Evolutionary conservation across 2,797 vertebrate species (phyloP), one percentile per base, ranked within the genome.

Genomic region (Trachurus trachurus): DNA sequence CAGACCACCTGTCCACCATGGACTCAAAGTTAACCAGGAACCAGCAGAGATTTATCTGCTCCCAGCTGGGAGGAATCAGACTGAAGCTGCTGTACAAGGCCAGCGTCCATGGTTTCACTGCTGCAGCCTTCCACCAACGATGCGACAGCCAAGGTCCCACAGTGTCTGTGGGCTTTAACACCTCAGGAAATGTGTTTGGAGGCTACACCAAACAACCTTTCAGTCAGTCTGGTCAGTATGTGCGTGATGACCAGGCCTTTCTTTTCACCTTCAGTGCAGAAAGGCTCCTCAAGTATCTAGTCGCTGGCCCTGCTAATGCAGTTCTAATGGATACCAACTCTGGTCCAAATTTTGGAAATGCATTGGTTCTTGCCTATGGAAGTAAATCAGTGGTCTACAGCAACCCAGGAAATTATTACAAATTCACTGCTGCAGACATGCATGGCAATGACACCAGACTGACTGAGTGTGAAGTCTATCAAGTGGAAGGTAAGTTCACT

Each of bases 401-500:
- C 37, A 12, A 0, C 17, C 83, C 84, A 44, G 83, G 71, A 42
- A 21, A 1, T 1, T 16, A 74, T 13, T 93, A 91, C 74, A 72
- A 1, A 6, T 91, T 87, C 15, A 10, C 0, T 47, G 42, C 80
- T 57, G 56, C 11, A 60, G 54, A 87, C 22, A 79, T 94, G 78
- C 81, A 89, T 6, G 92, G 83, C 1, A 65, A 91, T n/a, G 5
- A 90, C 19, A 64, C 79, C 15, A 0, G 29, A 0, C 84, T 91
- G 63, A 87, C 16, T 2, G 93, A 94, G 64, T 88, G 91, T 80
- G 92, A 94, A 73, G 91, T 88, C 45, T 95, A 92, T 71, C 56
- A 82, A 66, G 85, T 94, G 16, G 80, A 86, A 19, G 81, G 94
- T 93, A 22, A 86, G 86, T 72, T 49, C 2, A 15, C 2, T 26